Evolutionary conservation across 2,113 vertebrate species (phyloP), one percentile per base, ranked within the genome.

Genomic region (Sakesphorus luctuosus): DNA sequence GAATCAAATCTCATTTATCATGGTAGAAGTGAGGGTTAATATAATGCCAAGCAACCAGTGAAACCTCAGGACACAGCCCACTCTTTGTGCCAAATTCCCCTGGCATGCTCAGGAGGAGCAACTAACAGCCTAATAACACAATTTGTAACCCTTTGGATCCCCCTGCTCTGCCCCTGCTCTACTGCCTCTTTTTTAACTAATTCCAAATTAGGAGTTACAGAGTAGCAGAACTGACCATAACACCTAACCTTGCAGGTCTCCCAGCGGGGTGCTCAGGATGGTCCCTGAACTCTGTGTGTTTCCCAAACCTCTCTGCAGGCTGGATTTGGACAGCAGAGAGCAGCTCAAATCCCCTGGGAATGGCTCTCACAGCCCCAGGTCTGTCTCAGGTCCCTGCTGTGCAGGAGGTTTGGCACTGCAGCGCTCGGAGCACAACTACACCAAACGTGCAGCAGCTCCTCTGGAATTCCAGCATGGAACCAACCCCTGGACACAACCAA

Each of bases 381-480:
- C 59, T 26, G 7, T 59, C 33, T 67, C 49, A 40, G 16, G 6
- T 38, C 62, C 84, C 43, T 35, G 19, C 65, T 77, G 3, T 24
- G 65, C 87, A 55, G 73, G 5, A 47, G 81, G 74, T 56, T 66
- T 87, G 24, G 75, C 21, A 87, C 35, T 75, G 92, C 79, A 82
- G 26, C 0, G 47, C 84, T 50, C 36, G 62, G 93, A 97, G 84
- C 89, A 50, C 52, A 23, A 25, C 93, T 80, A n/a, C 87, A 82
- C 79, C 87, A 89, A 79, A 84, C 12, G 8, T 67, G 81, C 95
- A 94, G 92, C 53, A 93, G 76, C 88, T 55, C 20, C 31, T 71
- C 87, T 72, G 78, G 86, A 89, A 67, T 92, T 90, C 52, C 87
- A 83, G 77, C 15, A 28, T 33, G 29, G 89, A 75, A 78, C 53